Evolutionary conservation across 2,888 invertebrate genomes (phyloP), one percentile per base, ranked within the genome.

Genomic region (Eupsilia transversa): DNA sequence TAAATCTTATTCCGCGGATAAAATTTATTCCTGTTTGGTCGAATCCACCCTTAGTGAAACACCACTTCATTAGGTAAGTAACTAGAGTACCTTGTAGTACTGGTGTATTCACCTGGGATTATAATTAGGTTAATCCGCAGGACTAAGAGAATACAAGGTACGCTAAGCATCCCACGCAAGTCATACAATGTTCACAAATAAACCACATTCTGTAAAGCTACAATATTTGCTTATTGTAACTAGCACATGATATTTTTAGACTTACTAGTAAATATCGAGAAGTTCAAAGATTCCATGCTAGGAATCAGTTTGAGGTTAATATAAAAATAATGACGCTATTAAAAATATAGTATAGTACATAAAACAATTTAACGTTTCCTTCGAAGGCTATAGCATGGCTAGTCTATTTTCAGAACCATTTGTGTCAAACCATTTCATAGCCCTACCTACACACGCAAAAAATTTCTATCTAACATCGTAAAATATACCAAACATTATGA

Each of bases 401-500:
- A 61, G 12, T 64, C 46, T 74, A 74, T 80, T 77, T 77, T 57
- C 41, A 74, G 71, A 77, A 69, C 49, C 41, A 68, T 80, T 83
- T 65, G 7, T 60, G 23, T 61, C 33, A 74, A 73, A 68, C 49
- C 46, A 49, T 71, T 72, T 77, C 54, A 64, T 64, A 77, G 57
- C 49, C 33, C 10, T 33, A 80, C 33, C 10, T 33, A 80, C 57
- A 68, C 77, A 85, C 85, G 77, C 77, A 84, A 79, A 85, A 72
- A 81, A 75, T 38, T 70, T 82, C 30, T 41, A 60, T 54, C 54
- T 65, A 33, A 43, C 71, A 69, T 83, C 85, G 60, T 81, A 81
- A 83, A 85, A 81, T 71, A 77, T 64, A 57, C 67, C 74, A 41
- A 82, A 79, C 61, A 74, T 79, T 72, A 78, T 69, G 61, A 77